phyloP scores from a whole-genome alignment of 2,797 vertebrate species.

The Sebastolobus alascanus region DNA sequence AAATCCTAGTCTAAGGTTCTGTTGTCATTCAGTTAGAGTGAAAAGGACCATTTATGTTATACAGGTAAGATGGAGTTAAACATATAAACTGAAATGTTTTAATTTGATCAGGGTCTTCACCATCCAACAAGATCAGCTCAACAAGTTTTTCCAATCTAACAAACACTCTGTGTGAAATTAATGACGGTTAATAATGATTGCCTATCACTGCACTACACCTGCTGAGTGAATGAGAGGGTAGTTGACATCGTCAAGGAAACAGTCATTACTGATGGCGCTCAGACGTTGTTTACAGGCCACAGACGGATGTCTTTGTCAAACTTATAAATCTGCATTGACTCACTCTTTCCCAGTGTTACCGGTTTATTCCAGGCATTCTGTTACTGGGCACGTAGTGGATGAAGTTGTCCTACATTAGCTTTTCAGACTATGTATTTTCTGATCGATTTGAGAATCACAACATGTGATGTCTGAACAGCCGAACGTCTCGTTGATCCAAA shows the following conservation, averaged over 20 bases:
- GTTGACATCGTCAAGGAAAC: constrained; percentile 30
- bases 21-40: background rate
- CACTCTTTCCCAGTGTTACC: background rate
- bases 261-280: background rate
- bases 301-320: background rate
- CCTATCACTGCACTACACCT: constrained; percentile 5
- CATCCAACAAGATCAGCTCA: background rate
- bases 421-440: background rate
- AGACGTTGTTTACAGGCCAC: constrained; percentile 16
- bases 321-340: background rate
- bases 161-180: background rate
- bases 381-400: background rate
- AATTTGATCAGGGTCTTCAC: background rate
- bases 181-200: background rate
- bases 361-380: background rate
- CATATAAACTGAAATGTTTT: background rate
- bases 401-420: background rate
- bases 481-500: background rate
- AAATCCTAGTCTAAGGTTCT: background rate
- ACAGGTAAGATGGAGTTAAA: background rate
- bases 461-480: background rate
- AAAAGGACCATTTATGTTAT: background rate
- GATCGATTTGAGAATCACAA: background rate
- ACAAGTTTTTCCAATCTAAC: background rate
- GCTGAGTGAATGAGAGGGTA: constrained; percentile 11